Evolutionary conservation across 2,113 vertebrate species (phyloP).

Genomic region (Oncorhynchus gorbuscha): DNA sequence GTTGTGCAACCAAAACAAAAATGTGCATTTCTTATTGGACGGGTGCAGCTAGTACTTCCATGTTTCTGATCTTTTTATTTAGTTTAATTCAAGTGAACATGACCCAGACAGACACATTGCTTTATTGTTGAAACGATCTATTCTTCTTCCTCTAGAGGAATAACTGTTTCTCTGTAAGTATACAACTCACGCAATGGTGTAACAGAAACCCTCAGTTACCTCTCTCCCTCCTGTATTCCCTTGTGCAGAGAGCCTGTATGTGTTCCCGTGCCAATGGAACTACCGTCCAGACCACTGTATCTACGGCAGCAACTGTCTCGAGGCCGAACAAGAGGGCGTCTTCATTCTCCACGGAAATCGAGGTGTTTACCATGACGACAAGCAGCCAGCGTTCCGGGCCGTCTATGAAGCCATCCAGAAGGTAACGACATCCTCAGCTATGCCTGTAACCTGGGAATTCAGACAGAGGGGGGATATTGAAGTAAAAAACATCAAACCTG

Average conservation of each 20-base stretch:
- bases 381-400: conserved; percentile 91
- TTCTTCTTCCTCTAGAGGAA: neutral
- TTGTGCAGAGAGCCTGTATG: conserved; percentile 84
- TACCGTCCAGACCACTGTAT: conserved; percentile 97
- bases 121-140: neutral
- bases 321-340: conserved; percentile 87
- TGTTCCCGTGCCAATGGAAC: conserved; percentile 96
- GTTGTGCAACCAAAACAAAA: no score
- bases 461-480: neutral
- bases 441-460: neutral
- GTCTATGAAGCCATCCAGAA: conserved; percentile 88
- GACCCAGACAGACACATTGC: no score
- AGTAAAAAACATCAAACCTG: neutral
- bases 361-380: conserved; percentile 95
- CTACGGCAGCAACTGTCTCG: conserved; percentile 93
- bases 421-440: conserved; percentile 67
- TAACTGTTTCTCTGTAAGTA: neutral
- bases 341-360: conserved; percentile 96
- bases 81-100: no score
- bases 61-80: no score
- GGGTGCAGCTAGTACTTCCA: no score
- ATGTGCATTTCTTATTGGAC: no score
- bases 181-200: neutral
- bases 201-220: neutral
- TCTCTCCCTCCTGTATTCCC: neutral